phyloP scores from a whole-genome alignment of 2,113 vertebrate genomes.

The Astur gentilis region DNA sequence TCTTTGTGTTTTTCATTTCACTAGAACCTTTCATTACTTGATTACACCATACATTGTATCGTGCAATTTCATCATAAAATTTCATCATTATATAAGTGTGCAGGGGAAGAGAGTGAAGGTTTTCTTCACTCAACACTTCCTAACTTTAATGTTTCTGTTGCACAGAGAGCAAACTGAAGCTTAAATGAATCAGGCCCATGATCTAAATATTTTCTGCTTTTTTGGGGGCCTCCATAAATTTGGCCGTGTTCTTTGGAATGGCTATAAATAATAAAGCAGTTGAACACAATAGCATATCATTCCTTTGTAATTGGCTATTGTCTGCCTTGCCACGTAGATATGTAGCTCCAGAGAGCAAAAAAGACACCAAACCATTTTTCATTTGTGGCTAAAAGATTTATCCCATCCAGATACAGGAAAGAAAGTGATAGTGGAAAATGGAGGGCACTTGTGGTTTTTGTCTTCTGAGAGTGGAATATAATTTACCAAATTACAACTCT shows the following conservation, averaged over 20 bases:
- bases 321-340: background rate
- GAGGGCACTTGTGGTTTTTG: background rate
- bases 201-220: background rate
- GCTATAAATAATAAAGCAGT: background rate
- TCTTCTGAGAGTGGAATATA: background rate
- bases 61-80: slow-evolving; percentile 39
- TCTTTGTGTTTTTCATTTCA: slow-evolving; percentile 50
- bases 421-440: background rate
- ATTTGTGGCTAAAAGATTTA: background rate
- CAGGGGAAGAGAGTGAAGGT: background rate
- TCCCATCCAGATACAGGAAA: background rate
- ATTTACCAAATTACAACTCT: background rate
- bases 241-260: background rate
- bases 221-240: background rate
- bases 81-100: slow-evolving; percentile 5
- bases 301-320: background rate
- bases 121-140: background rate
- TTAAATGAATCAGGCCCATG: background rate
- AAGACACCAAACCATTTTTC: background rate
- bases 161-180: background rate
- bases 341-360: background rate
- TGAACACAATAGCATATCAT: background rate
- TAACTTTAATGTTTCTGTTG: background rate
- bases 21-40: slow-evolving; percentile 44
- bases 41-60: slow-evolving; percentile 31